Conservation (phyloP, 2,113 vertebrate genomes). For the Motacilla tschutschensis region DNA sequence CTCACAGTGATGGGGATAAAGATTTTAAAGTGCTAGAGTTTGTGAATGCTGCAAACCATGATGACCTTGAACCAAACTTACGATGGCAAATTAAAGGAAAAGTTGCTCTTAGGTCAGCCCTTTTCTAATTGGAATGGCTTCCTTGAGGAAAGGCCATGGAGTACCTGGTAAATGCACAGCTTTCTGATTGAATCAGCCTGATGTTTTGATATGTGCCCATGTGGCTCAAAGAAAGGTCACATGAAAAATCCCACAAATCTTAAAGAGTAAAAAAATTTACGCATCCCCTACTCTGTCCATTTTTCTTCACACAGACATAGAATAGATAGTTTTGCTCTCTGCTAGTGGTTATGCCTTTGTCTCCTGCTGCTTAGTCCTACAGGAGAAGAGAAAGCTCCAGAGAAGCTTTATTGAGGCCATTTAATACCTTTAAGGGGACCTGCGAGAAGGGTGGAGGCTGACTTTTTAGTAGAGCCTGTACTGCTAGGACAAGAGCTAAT, state of each 20-base stretch:
- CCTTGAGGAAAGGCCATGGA: background rate
- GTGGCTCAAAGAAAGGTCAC: background rate
- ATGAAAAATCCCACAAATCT: background rate
- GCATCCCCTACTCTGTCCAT: fast-evolving
- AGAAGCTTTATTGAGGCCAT: background rate
- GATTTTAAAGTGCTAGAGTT: background rate
- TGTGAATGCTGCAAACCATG: background rate
- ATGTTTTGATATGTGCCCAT: background rate
- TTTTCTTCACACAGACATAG: background rate
- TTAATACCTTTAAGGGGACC: background rate
- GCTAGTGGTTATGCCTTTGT: background rate
- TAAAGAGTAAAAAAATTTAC: background rate
- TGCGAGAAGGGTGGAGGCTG: background rate
- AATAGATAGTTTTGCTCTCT: background rate
- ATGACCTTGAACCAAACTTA: background rate
- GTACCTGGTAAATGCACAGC: background rate
- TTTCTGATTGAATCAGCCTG: background rate
- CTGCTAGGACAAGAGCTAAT: background rate
- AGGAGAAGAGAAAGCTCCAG: background rate
- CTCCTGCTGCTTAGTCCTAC: background rate
- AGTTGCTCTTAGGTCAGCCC: background rate
- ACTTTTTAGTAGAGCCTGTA: background rate
- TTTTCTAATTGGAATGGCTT: background rate
- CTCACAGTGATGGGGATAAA: background rate
- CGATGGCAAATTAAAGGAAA: background rate